Percentiles rank a stretch among this genome's conserved stretches.
phyloP scores from a whole-genome alignment of 2,113 vertebrate genomes.

The Eidolon helvum region DNA sequence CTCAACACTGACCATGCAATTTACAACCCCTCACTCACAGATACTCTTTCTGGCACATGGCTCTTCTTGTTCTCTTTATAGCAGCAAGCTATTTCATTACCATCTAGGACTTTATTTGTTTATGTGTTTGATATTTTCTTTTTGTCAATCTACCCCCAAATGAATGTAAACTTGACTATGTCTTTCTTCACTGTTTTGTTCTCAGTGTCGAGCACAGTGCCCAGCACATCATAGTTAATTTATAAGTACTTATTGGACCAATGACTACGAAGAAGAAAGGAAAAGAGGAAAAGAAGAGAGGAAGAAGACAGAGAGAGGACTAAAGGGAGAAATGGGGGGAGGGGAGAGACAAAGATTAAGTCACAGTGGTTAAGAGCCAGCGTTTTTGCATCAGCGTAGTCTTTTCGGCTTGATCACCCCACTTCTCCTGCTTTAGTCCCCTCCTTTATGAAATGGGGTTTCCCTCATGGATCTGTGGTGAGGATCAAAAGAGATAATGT shows the following conservation, averaged over 20 bases:
- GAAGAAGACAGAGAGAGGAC: background rate
- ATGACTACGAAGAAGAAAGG: background rate
- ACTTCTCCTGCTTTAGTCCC: background rate
- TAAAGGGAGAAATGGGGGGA: background rate
- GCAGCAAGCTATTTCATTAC: background rate
- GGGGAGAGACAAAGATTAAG: background rate
- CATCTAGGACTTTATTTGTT: background rate
- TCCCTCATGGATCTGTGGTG: background rate
- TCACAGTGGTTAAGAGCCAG: background rate
- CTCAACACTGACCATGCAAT: background rate
- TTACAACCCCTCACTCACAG: background rate
- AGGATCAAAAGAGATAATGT: background rate
- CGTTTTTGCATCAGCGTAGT: background rate
- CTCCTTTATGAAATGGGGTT: background rate
- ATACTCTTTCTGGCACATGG: background rate
- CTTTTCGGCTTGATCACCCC: background rate
- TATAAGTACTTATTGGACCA: background rate
- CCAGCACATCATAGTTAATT: background rate
- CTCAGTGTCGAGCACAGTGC: background rate
- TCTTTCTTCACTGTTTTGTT: background rate
- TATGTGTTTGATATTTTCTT: background rate
- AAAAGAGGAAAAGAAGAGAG: background rate
- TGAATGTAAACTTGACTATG: background rate
- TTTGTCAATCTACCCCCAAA: background rate
- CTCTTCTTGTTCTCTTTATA: background rate